These are phyloP conservation scores for Carterocephalus palaemon DNA, from an alignment of 2,888 invertebrate species.

Conservation along the genomic window DNA sequence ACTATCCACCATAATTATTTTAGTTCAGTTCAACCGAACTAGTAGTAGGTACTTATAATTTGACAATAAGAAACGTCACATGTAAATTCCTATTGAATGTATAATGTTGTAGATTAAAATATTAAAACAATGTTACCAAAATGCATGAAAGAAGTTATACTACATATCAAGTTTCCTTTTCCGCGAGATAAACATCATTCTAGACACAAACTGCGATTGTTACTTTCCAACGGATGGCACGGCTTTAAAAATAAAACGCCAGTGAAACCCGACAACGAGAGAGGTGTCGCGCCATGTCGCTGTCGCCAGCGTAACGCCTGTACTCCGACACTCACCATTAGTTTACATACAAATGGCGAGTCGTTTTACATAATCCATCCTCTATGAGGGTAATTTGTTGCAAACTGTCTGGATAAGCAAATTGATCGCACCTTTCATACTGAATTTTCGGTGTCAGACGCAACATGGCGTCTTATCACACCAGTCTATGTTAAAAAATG, in stretches of 20 bases:
- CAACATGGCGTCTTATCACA: too few relatives aligned
- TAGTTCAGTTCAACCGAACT: too few relatives aligned
- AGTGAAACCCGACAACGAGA: constrained; percentile 12
- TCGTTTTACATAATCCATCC: constrained; percentile 77
- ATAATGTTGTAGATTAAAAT: too few relatives aligned
- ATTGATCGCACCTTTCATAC: constrained; percentile 63
- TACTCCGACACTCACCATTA: constrained; percentile 67
- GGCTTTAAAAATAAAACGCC: constrained; percentile 22
- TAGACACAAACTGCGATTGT: constrained; percentile 8
- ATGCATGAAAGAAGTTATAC: too few relatives aligned
- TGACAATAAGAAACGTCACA: too few relatives aligned
- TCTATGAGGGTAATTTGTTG: constrained; percentile 72
- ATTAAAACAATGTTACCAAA: background rate
- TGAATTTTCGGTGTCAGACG: constrained; percentile 53
- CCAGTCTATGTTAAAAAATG: background rate
- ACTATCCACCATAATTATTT: too few relatives aligned
- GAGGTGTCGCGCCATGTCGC: constrained; percentile 37
- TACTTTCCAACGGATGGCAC: background rate
- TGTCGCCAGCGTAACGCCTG: constrained; percentile 42
- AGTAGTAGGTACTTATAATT: too few relatives aligned
- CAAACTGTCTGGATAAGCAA: constrained; percentile 72
- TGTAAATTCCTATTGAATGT: too few relatives aligned
- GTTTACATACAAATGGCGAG: constrained; percentile 75
- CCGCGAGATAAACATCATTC: constrained; percentile 3
- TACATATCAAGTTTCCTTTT: too few relatives aligned